Evolutionary conservation across 2,113 vertebrate species (phyloP), one percentile per base, ranked within the genome.

Genomic region (Lepus europaeus): DNA sequence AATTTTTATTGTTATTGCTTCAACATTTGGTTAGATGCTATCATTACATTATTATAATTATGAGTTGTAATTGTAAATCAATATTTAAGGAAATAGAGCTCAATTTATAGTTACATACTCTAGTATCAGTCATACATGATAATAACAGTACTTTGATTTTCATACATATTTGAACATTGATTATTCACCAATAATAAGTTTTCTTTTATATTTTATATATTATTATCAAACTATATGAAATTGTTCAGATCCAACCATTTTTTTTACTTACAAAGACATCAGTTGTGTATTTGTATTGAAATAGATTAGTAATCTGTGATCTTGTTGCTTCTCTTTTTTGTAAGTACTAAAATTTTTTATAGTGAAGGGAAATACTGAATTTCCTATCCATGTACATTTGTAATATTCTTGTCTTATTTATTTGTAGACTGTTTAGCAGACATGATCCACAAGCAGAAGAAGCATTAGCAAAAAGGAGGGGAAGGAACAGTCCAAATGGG

Each of bases 381-480:
- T 88, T 87, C 6, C 45, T 93, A 63, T 94, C 91, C 70, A 87
- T 96, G 70, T 81, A 96, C 95, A 51, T 76, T 95, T 91, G 45
- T 96, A 91, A 96, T 91, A 92, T 20, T 82, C 33, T 90, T 92
- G n/a, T 78, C 78, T 83, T 97, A 78, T 95, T 98, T 92, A 36
- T 73, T 97, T 97, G 66, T 89, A 99, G 99, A 93, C 97, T 99
- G 92, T 99, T 99, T 98, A 99, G 99, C 98, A 99, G 99, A 87
- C 99, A 99, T 59, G 99, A 99, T 94, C 99, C 99, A 20, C 99
- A 99, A 98, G 99, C 99, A 77, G 99, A 99, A 97, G 99, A 99
- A 97, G 99, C 99, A 69, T 98, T 99, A 98, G 99, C 99, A 80
- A 99, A 99, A 97, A 99, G 99, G 89, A 98, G 99, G 85, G 99